These are phyloP conservation scores for Biston stratarius DNA, from an alignment of 2,888 invertebrate genomes.

Conservation along the genomic window DNA sequence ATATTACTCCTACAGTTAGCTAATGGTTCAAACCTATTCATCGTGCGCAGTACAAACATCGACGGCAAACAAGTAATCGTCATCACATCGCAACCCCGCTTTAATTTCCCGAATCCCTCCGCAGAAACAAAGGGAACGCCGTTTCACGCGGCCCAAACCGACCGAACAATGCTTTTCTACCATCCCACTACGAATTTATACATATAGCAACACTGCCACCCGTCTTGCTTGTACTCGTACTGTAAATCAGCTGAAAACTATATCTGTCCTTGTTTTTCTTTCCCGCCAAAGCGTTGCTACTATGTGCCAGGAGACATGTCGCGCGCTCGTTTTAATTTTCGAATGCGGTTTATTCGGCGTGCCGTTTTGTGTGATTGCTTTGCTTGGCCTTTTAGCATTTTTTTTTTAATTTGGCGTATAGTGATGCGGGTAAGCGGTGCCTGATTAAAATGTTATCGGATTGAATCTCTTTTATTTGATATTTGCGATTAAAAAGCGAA, in stretches of 20 bases:
- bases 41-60: constrained; percentile 45
- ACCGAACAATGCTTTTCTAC: constrained; percentile 77
- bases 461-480: constrained; percentile 13
- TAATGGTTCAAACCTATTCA: constrained; percentile 29
- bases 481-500: constrained; percentile 12
- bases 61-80: constrained; percentile 76
- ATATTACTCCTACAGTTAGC: background rate
- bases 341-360: constrained; percentile 80
- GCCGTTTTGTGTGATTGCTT: constrained; percentile 67
- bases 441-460: constrained; percentile 36
- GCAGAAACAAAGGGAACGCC: constrained; percentile 77
- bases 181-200: constrained; percentile 68
- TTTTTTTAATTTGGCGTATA: constrained; percentile 47
- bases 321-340: constrained; percentile 81
- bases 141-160: constrained; percentile 84
- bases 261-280: constrained; percentile 33
- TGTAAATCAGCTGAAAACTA: constrained; percentile 17
- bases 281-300: constrained; percentile 67
- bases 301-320: constrained; percentile 67
- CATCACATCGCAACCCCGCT: constrained; percentile 76
- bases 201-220: constrained; percentile 66
- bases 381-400: constrained; percentile 58
- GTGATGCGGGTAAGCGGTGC: constrained; percentile 41
- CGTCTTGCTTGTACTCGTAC: constrained; percentile 61
- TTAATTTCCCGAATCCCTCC: constrained; percentile 83